Evolutionary conservation across 1,140 invertebrate species (phyloP), one percentile per base, ranked within the genome.

Genomic region (Megathymus violae): DNA sequence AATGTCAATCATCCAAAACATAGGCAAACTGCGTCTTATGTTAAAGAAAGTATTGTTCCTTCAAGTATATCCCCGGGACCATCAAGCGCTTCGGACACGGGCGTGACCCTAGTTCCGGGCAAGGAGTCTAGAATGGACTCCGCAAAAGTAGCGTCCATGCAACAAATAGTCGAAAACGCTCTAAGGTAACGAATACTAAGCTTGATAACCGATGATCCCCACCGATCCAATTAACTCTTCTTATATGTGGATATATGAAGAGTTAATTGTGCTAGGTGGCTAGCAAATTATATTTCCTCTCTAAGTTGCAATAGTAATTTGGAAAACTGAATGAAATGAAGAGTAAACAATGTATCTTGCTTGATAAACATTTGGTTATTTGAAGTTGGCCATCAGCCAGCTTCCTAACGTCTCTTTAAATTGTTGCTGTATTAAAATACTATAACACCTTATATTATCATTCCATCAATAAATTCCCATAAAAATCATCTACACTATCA

Each of bases 1-100:
- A 88, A 90, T 90, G 88, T 89, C 88, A 90, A 90, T 88, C 87
- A 89, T 89, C 85, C 88, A 90, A 90, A 90, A 90, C 88, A 90
- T 88, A 90, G 86, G 86, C 85, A 90, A 90, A 88, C 80, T 90
- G 88, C 88, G 88, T 90, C 88, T 90, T 88, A 90, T 76, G 80
- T 84, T 90, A 88, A 89, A 88, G 88, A 88, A 82, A 86, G 78
- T 86, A 78, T 85, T 76, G 75, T 74, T 68, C 76, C 77, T 80
- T 64, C 85, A 65, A 88, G 71, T 74, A 73, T 70, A 66, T 76
- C 77, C 70, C 82, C 86, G 62, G 85, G 82, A 63, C 77, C 86
- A 44, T 88, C 86, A 54, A 75, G 74, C 67, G 74, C 70, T 52
- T 51, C 81, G 44, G 74, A 72, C 41, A 59, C 76, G 66, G 74